Evolutionary conservation across 2,113 vertebrate species (phyloP).

Genomic region (Bos indicus): DNA sequence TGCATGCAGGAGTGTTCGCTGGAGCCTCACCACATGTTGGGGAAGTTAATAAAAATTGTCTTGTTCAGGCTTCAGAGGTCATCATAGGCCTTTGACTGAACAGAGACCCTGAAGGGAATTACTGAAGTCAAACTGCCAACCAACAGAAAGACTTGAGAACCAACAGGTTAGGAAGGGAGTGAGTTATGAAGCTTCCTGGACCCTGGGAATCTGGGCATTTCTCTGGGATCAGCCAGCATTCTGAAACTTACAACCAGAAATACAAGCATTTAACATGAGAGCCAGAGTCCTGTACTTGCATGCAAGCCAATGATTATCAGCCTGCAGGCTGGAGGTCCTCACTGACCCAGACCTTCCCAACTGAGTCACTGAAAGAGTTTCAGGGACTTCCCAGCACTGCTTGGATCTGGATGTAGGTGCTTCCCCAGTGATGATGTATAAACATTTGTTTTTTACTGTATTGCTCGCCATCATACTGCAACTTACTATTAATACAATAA

Average conservation of each 20-base stretch:
- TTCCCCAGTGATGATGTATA: background rate
- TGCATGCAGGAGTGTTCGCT: accelerated
- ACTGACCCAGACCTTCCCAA: background rate
- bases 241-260: background rate
- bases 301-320: background rate
- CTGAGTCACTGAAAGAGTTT: background rate
- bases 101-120: background rate
- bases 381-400: background rate
- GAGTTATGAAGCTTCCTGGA: background rate
- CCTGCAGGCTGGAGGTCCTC: background rate
- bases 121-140: background rate
- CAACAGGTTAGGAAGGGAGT: background rate
- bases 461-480: background rate
- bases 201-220: background rate
- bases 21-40: background rate
- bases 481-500: background rate
- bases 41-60: background rate
- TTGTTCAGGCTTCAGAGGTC: background rate
- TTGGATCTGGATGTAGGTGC: background rate
- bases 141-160: background rate
- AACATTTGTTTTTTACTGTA: background rate
- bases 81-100: background rate
- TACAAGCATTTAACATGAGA: background rate
- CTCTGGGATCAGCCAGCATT: background rate
- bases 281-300: background rate